These are phyloP conservation scores for Helarctos malayanus DNA, from an alignment of 2,797 vertebrate species.

Conservation along the genomic window DNA sequence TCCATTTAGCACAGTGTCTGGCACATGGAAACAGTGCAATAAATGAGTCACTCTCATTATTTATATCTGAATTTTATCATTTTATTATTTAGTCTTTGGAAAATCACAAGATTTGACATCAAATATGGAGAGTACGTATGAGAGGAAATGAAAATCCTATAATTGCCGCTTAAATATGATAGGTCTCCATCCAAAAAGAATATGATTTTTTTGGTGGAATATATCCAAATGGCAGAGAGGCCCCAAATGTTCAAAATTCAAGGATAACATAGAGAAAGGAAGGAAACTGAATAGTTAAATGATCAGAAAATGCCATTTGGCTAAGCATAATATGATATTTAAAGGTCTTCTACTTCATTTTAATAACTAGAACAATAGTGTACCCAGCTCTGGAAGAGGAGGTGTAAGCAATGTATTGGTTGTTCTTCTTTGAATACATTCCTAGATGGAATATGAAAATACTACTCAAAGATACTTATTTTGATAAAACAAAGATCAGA, in stretches of 20 bases:
- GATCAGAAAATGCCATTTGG: neutral
- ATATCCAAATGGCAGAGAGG: neutral
- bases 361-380: neutral
- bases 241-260: slow-evolving; percentile 40
- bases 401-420: neutral
- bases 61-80: slow-evolving; percentile 7
- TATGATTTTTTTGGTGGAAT: neutral
- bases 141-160: neutral
- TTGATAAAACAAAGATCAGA: slow-evolving; percentile 31
- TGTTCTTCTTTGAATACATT: slow-evolving; percentile 35
- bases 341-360: slow-evolving; percentile 30
- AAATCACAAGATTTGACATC: slow-evolving; percentile 12
- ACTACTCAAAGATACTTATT: slow-evolving; percentile 21
- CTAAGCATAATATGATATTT: neutral
- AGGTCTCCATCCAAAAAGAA: slow-evolving; percentile 24
- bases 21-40: neutral
- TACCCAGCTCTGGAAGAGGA: neutral
- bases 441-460: slow-evolving; percentile 26
- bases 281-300: neutral
- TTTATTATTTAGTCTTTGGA: neutral
- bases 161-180: neutral
- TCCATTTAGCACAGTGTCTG: slow-evolving; percentile 2
- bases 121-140: neutral
- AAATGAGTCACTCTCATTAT: neutral
- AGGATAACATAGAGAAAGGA: slow-evolving; percentile 12